These are phyloP conservation scores for Lasioglossum lativentre DNA, from an alignment of 2,888 invertebrate species.

Conservation along the genomic window DNA sequence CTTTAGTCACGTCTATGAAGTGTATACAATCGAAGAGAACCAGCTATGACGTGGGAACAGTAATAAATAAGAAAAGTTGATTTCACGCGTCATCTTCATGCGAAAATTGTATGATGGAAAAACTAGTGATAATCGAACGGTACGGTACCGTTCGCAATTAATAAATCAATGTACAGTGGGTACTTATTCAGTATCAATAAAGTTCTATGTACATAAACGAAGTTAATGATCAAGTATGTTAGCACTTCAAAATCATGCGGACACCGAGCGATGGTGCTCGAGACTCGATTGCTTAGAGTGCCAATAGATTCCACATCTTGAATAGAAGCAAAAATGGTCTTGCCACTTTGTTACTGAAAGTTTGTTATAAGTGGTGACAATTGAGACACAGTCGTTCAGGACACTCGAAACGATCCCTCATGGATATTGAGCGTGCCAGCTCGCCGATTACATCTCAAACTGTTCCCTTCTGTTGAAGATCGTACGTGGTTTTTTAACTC, in stretches of 20 bases:
- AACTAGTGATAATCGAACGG: too few relatives aligned
- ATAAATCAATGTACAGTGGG: not conserved
- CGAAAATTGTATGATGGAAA: too few relatives aligned
- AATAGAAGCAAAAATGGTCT: not conserved
- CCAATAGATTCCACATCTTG: not conserved
- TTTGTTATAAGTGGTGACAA: not conserved
- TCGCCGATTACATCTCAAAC: constrained; percentile 8
- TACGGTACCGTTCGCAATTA: not conserved
- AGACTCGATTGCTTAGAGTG: not conserved
- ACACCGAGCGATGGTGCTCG: not conserved
- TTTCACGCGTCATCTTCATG: too few relatives aligned
- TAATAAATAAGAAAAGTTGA: too few relatives aligned
- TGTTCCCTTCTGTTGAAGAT: constrained; percentile 18
- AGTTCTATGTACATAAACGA: not conserved
- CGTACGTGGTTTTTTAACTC: constrained; percentile 31
- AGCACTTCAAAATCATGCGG: not conserved
- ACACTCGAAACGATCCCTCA: not conserved
- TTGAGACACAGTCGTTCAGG: not conserved
- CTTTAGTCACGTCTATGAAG: too few relatives aligned
- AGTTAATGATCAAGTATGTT: not conserved
- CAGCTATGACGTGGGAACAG: too few relatives aligned
- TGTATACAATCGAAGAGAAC: too few relatives aligned
- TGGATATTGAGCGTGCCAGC: not conserved
- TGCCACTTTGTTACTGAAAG: not conserved
- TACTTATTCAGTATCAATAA: not conserved